Evolutionary conservation across 2,113 vertebrate species (phyloP).

Genomic region (Girardinichthys multiradiatus): DNA sequence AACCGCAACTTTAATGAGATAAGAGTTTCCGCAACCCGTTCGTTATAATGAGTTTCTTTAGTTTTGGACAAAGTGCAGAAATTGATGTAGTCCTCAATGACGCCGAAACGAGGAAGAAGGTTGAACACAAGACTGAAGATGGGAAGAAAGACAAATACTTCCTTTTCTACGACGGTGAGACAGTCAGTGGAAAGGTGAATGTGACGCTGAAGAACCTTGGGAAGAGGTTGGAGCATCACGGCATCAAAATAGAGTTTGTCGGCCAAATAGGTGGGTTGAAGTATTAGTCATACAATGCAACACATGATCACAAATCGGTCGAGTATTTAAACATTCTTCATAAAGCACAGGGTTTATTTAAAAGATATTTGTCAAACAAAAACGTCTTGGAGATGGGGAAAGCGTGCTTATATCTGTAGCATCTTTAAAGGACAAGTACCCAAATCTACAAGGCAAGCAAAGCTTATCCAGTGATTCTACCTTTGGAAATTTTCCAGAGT

Average conservation of each 20-base stretch:
- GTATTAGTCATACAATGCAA: background rate
- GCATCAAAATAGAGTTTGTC: conserved; percentile 97
- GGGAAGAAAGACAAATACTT: conserved; percentile 97
- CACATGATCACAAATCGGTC: background rate
- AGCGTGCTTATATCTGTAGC: background rate
- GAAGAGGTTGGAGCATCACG: conserved; percentile 94
- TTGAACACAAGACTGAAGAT: conserved; percentile 94
- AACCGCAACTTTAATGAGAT: conserved; percentile 1
- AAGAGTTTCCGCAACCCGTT: conserved; percentile 12
- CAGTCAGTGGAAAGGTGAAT: conserved; percentile 91
- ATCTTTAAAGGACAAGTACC: background rate
- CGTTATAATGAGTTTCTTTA: conserved; percentile 94
- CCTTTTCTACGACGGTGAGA: conserved; percentile 96
- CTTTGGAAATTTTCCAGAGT: no score
- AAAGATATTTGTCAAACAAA: background rate
- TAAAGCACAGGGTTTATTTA: background rate
- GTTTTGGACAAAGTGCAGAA: conserved; percentile 94
- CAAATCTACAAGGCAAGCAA: background rate
- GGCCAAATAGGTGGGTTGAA: conserved; percentile 90
- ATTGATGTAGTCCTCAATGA: conserved; percentile 93
- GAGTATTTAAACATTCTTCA: background rate
- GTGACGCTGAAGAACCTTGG: conserved; percentile 94
- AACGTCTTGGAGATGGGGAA: background rate
- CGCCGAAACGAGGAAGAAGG: conserved; percentile 91
- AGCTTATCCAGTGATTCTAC: background rate